These are phyloP conservation scores for Bubo blakistoni DNA, from an alignment of 2,113 vertebrate genomes.

Conservation along the genomic window DNA sequence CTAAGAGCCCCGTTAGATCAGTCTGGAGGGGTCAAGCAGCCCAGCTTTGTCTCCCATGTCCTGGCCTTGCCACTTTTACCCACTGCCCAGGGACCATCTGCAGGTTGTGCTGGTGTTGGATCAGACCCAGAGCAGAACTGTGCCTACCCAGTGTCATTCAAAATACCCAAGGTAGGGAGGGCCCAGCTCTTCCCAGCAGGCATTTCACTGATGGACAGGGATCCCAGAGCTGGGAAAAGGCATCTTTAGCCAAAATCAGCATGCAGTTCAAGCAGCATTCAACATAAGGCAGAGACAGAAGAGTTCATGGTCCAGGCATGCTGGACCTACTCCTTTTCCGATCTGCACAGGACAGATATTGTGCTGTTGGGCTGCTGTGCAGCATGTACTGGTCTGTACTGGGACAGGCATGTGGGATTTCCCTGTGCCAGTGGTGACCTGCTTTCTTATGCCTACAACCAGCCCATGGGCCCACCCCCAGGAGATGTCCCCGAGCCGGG, in stretches of 20 bases:
- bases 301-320: neutral
- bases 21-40: neutral
- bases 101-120: accelerated
- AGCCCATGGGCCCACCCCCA: neutral
- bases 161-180: neutral
- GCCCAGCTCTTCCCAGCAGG: neutral
- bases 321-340: neutral
- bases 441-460: neutral
- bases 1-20: neutral
- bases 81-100: neutral
- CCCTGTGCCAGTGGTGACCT: neutral
- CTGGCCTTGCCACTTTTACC: neutral
- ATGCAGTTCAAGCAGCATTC: neutral
- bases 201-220: neutral
- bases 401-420: neutral
- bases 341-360: neutral
- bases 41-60: neutral
- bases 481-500: neutral
- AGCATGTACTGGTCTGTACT: neutral
- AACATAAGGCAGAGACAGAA: neutral
- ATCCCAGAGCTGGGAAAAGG: neutral
- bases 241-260: neutral
- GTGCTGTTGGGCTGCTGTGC: neutral
- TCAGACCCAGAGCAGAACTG: neutral
- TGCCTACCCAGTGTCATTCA: neutral